A percentile compares a stretch with the other conserved stretches of the same genome.
Evolutionary conservation across 1,140 invertebrate species (phyloP).

Genomic region (Apis cerana): DNA sequence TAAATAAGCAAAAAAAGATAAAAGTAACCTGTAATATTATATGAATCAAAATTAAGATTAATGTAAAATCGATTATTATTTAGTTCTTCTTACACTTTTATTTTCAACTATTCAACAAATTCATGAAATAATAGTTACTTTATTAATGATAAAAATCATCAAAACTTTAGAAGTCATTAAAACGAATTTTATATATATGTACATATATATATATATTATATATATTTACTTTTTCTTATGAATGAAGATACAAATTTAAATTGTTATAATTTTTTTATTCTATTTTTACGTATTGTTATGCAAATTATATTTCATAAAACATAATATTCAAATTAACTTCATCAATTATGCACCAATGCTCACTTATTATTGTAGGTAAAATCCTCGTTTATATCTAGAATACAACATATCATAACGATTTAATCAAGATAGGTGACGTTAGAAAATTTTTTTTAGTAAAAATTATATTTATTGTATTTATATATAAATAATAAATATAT

Average conservation of each 20-base stretch:
- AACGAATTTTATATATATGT: background rate
- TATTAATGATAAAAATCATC: background rate
- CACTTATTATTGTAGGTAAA: background rate
- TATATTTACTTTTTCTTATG: no score
- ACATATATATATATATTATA: no score
- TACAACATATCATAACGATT: background rate
- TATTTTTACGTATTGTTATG: background rate
- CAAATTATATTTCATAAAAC: background rate
- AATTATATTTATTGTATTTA: background rate
- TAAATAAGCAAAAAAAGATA: no score
- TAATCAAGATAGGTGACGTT: background rate
- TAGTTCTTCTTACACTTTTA: background rate
- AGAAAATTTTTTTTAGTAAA: background rate
- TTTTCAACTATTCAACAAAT: background rate
- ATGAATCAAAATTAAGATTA: background rate
- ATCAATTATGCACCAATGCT: background rate
- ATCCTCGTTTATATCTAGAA: background rate
- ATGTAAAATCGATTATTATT: background rate
- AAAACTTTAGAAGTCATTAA: background rate
- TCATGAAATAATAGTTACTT: background rate
- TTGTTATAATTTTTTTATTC: background rate
- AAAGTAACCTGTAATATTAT: constrained; percentile 1
- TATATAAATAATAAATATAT: background rate
- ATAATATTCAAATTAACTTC: background rate
- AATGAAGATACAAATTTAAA: background rate